phyloP scores from a whole-genome alignment of 2,113 vertebrate genomes.

The Isurus oxyrinchus region DNA sequence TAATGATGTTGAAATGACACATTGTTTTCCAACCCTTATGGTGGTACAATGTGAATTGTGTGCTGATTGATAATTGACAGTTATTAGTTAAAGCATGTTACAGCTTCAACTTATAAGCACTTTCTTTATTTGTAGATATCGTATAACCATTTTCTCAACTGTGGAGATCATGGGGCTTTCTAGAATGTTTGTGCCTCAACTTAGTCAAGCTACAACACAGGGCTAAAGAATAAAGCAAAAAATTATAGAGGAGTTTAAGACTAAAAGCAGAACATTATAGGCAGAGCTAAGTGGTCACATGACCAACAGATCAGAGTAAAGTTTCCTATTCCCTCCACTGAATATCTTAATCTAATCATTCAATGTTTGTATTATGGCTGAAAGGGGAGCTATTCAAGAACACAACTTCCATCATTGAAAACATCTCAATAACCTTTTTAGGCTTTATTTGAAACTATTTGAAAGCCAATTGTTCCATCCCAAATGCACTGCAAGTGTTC shows the following conservation, averaged over 20 bases:
- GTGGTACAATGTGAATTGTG: not conserved
- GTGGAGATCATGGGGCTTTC: not conserved
- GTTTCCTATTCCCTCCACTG: not conserved
- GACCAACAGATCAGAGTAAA: not conserved
- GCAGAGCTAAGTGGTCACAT: not conserved
- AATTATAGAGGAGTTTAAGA: not conserved
- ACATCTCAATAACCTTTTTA: not conserved
- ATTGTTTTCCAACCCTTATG: not conserved
- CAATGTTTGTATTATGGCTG: not conserved
- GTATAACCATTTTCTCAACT: not conserved
- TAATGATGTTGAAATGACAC: not conserved
- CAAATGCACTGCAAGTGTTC: not conserved
- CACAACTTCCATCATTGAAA: not conserved
- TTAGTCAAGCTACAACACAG: not conserved
- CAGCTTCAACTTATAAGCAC: not conserved
- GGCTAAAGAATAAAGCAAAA: not conserved
- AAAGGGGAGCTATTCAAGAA: no score
- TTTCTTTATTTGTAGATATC: not conserved
- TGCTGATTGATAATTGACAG: not conserved
- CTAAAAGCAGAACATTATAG: not conserved
- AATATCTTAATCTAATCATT: not conserved
- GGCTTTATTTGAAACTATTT: constrained; percentile 8
- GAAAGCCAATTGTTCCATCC: not conserved
- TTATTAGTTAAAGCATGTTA: not conserved
- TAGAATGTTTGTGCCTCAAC: not conserved